These are phyloP conservation scores for Amphipoea lucens DNA, from an alignment of 2,888 invertebrate species.

Conservation along the genomic window DNA sequence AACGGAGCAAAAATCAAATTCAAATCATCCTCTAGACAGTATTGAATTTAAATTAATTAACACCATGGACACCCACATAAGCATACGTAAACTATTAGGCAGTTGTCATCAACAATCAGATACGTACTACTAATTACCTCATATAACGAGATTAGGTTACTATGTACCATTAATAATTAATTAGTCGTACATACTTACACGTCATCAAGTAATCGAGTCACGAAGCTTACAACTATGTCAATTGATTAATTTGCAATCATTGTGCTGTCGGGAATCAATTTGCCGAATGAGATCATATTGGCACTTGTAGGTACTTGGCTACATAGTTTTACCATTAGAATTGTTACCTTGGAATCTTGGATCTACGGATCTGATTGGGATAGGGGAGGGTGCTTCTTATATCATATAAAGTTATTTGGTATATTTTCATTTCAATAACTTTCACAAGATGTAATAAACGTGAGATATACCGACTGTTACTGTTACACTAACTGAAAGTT, in stretches of 20 bases:
- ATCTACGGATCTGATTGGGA: conserved; percentile 13
- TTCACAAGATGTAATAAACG: too few relatives aligned
- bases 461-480: too few relatives aligned
- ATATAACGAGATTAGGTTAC: conserved; percentile 63
- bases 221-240: conserved; percentile 59
- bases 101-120: conserved; percentile 56
- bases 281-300: conserved; percentile 59
- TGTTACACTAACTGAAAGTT: too few relatives aligned
- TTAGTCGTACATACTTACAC: conserved; percentile 60
- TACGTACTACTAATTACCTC: conserved; percentile 51
- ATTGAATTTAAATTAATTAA: not conserved
- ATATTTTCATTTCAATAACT: too few relatives aligned
- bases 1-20: not conserved
- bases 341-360: not conserved
- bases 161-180: conserved; percentile 63
- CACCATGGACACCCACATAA: not conserved
- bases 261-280: conserved; percentile 59
- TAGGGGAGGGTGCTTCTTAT: too few relatives aligned
- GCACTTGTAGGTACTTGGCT: conserved; percentile 25
- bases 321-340: conserved; percentile 47
- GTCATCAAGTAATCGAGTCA: conserved; percentile 62
- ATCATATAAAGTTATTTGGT: too few relatives aligned
- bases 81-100: conserved; percentile 20
- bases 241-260: conserved; percentile 65
- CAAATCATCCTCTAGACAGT: not conserved